Evolutionary conservation across 2,888 invertebrate genomes (phyloP).

Genomic region (Pimpla rufipes): DNA sequence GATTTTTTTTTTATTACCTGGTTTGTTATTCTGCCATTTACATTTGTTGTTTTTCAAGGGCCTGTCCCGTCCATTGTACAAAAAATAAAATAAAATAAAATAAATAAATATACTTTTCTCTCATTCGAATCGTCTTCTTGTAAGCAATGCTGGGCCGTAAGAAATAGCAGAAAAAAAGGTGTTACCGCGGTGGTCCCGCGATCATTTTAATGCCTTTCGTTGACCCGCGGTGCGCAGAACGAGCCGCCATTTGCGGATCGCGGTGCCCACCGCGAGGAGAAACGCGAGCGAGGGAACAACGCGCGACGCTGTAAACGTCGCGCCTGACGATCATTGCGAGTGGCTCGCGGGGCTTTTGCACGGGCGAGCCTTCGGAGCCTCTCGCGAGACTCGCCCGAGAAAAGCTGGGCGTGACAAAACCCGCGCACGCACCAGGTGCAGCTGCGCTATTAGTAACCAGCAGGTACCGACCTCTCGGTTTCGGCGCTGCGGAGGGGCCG

Average conservation of each 20-base stretch:
- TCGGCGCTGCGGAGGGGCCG: slow-evolving; percentile 44
- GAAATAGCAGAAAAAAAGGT: neutral
- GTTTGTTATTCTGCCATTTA: too few relatives aligned
- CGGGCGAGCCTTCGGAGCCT: neutral
- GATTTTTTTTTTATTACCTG: too few relatives aligned
- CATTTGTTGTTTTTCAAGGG: too few relatives aligned
- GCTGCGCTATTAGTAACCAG: slow-evolving; percentile 37
- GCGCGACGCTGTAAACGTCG: too few relatives aligned
- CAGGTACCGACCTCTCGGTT: slow-evolving; percentile 57
- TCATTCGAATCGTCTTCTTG: too few relatives aligned
- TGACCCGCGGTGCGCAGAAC: slow-evolving; percentile 15
- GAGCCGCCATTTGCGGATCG: slow-evolving; percentile 20
- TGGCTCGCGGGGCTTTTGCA: too few relatives aligned
- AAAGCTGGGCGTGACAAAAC: slow-evolving; percentile 61
- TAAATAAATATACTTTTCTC: too few relatives aligned
- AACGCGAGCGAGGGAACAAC: slow-evolving; percentile 20
- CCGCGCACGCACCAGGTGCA: slow-evolving; percentile 53
- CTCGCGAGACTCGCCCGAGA: slow-evolving; percentile 16
- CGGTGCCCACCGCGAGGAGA: slow-evolving; percentile 40
- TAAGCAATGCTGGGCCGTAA: too few relatives aligned
- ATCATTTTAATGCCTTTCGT: slow-evolving; percentile 32
- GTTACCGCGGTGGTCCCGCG: slow-evolving; percentile 45
- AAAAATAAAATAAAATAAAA: neutral
- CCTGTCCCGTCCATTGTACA: too few relatives aligned
- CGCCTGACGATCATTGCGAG: too few relatives aligned